Conservation (phyloP, 2,797 vertebrate species). For the Tarsius wallacei region DNA sequence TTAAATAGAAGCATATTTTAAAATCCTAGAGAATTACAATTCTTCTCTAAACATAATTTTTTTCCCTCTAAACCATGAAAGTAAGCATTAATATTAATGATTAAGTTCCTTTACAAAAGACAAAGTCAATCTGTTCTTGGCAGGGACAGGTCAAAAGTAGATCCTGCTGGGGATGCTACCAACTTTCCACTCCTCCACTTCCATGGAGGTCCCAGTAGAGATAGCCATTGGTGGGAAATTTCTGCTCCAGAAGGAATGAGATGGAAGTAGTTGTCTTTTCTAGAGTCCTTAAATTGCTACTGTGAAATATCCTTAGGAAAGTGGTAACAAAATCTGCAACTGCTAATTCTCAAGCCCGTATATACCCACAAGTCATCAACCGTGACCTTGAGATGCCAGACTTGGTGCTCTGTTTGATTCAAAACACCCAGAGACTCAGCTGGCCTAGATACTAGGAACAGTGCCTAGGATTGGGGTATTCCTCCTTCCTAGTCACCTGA, state of each 20-base stretch:
- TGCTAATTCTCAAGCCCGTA: background rate
- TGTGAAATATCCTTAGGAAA: background rate
- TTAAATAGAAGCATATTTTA: constrained; percentile 14
- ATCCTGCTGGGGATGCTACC: background rate
- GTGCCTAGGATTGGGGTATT: no score
- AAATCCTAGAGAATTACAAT: constrained; percentile 12
- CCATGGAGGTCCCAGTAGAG: background rate
- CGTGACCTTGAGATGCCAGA: background rate
- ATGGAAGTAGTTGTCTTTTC: background rate
- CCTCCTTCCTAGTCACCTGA: no score
- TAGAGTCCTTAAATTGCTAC: background rate
- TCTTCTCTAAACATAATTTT: background rate
- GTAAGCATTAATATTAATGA: background rate
- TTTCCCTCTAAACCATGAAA: background rate
- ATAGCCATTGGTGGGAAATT: background rate
- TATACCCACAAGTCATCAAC: background rate
- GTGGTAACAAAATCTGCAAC: background rate
- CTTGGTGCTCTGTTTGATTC: background rate
- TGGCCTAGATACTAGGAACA: rapidly evolving
- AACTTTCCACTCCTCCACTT: background rate
- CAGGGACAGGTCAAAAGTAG: background rate
- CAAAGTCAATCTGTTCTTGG: background rate
- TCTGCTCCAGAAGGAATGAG: background rate
- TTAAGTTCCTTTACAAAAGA: background rate
- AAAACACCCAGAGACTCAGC: background rate